phyloP scores from a whole-genome alignment of 2,888 invertebrate genomes.

The Deroplatys truncata region DNA sequence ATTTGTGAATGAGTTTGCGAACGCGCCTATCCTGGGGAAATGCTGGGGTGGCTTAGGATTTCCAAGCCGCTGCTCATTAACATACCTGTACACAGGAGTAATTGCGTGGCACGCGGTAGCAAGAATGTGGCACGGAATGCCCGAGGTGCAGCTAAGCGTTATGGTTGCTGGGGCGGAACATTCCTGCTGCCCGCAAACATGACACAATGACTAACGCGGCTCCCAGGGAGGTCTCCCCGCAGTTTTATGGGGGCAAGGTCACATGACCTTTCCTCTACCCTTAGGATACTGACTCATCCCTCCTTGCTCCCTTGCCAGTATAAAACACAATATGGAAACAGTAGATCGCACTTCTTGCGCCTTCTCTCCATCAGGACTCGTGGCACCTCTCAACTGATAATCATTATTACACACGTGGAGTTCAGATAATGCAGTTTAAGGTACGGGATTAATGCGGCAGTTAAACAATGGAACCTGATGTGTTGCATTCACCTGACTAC shows the following conservation, averaged over 20 bases:
- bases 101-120: not conserved
- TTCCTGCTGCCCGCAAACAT: not conserved
- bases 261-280: not conserved
- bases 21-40: not conserved
- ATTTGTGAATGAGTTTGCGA: not conserved
- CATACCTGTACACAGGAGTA: not conserved
- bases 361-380: not conserved
- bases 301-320: not conserved
- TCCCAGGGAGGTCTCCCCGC: conserved; percentile 3
- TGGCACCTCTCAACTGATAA: not conserved
- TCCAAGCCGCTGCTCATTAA: not conserved
- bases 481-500: too few relatives aligned
- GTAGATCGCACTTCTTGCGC: not conserved
- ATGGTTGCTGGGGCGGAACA: not conserved
- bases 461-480: too few relatives aligned
- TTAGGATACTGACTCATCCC: not conserved
- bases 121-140: not conserved
- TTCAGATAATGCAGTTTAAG: too few relatives aligned
- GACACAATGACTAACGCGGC: conserved; percentile 12
- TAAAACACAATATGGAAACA: not conserved
- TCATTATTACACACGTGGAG: too few relatives aligned
- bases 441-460: too few relatives aligned
- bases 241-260: not conserved
- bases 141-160: not conserved
- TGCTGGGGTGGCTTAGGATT: not conserved